These are phyloP conservation scores for Dasypogon diadema DNA, from an alignment of 2,888 invertebrate species.

Conservation along the genomic window DNA sequence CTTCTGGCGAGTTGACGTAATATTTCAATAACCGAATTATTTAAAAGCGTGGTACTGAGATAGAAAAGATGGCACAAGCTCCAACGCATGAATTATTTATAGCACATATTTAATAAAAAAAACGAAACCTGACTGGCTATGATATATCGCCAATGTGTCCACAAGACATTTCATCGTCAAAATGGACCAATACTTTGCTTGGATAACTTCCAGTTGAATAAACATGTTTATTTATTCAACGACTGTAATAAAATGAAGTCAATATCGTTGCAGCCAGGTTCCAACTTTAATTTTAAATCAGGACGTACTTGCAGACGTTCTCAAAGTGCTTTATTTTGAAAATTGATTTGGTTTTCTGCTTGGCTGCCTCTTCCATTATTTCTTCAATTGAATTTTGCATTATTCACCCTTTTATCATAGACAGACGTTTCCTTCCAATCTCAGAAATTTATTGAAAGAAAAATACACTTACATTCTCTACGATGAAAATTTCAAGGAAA, in stretches of 20 bases:
- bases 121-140: slow-evolving; percentile 12
- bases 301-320: not conserved
- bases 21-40: slow-evolving; percentile 56
- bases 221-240: slow-evolving; percentile 10
- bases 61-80: slow-evolving; percentile 28
- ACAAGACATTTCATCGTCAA: slow-evolving; percentile 46
- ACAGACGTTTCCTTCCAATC: no score
- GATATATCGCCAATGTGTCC: slow-evolving; percentile 39
- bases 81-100: slow-evolving; percentile 47
- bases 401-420: no score
- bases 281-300: not conserved
- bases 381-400: no score
- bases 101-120: slow-evolving; percentile 44
- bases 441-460: no score
- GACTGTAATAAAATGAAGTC: not conserved
- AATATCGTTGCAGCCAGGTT: not conserved
- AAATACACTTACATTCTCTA: no score
- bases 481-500: no score
- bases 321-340: not conserved
- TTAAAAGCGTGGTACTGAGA: slow-evolving; percentile 47
- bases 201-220: slow-evolving; percentile 36
- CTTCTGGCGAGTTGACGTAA: slow-evolving; percentile 54
- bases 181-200: slow-evolving; percentile 41
- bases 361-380: not conserved
- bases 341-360: not conserved